Evolutionary conservation across 2,113 vertebrate genomes (phyloP).

Genomic region (cat (Felis catus)): DNA sequence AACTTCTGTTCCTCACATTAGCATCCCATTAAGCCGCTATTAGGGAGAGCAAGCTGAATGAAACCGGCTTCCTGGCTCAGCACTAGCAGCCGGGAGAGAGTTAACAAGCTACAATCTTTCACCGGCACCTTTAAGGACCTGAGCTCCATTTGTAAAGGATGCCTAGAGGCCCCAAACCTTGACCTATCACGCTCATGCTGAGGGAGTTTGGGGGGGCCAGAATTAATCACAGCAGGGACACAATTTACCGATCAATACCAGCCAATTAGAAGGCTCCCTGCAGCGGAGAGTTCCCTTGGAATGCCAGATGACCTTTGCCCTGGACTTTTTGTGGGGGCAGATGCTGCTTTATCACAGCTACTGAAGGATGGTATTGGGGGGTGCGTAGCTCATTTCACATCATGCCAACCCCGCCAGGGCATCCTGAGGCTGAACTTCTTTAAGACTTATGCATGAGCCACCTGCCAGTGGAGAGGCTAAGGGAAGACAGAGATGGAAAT

Average conservation of each 20-base stretch:
- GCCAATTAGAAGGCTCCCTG: conserved; percentile 85
- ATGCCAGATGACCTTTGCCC: conserved; percentile 77
- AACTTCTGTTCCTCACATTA: conserved; percentile 83
- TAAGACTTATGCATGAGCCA: conserved; percentile 24
- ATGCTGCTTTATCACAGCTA: conserved; percentile 52
- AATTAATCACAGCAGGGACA: conserved; percentile 84
- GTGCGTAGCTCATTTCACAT: neutral
- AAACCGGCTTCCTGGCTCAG: conserved; percentile 62
- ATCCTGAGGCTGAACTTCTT: conserved; percentile 22
- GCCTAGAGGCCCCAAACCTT: conserved; percentile 75
- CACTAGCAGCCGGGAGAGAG: conserved; percentile 65
- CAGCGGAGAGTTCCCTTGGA: conserved; percentile 67
- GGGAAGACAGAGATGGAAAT: conserved; percentile 51
- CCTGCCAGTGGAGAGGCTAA: conserved; percentile 4
- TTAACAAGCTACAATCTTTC: conserved; percentile 76
- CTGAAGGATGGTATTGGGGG: conserved; percentile 44
- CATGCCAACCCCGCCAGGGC: conserved; percentile 1
- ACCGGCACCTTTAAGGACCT: conserved; percentile 73
- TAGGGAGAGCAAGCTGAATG: conserved; percentile 74
- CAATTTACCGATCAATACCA: conserved; percentile 82
- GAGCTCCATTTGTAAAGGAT: conserved; percentile 74
- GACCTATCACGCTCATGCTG: conserved; percentile 75
- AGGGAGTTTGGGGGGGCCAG: conserved; percentile 56
- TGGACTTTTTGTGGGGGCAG: conserved; percentile 65
- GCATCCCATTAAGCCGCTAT: conserved; percentile 82